Conservation (phyloP, 53 echinoderm and acorn worm species). For the Zoroaster sp. region DNA sequence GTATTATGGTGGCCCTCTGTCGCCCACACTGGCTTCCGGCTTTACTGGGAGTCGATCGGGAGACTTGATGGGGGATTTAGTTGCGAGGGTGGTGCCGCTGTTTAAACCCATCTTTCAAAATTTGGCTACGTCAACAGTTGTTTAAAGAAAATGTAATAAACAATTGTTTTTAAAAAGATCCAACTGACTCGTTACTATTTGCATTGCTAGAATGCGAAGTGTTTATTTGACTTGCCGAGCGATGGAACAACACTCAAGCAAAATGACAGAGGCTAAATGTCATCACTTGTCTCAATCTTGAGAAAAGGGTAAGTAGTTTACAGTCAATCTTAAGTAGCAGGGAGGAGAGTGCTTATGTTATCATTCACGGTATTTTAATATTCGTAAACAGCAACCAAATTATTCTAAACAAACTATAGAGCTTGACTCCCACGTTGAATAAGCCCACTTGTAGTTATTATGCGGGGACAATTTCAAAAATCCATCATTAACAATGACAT, state of each 20-base stretch:
- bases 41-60: too few relatives aligned
- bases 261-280: neutral
- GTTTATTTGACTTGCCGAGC: constrained; percentile 50
- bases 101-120: too few relatives aligned
- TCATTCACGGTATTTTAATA: constrained; percentile 33
- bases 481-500: neutral
- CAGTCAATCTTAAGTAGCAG: neutral
- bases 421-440: neutral
- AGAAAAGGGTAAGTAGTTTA: neutral
- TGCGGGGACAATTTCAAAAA: neutral
- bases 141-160: too few relatives aligned
- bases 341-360: constrained; percentile 13
- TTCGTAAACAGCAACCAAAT: constrained; percentile 38
- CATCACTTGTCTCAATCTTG: constrained; percentile 20
- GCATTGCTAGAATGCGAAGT: neutral
- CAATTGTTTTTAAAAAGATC: too few relatives aligned
- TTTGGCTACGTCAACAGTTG: too few relatives aligned
- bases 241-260: constrained; percentile 15
- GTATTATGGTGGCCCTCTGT: too few relatives aligned
- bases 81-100: too few relatives aligned
- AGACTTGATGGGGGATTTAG: too few relatives aligned
- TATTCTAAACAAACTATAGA: constrained; percentile 27
- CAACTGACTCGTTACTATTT: too few relatives aligned
- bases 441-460: neutral
- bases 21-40: too few relatives aligned